Percentiles rank a stretch among this genome's conserved stretches.
These are phyloP conservation scores for Papilio xuthus DNA, from an alignment of 1,140 invertebrate genomes.

Conservation along the genomic window DNA sequence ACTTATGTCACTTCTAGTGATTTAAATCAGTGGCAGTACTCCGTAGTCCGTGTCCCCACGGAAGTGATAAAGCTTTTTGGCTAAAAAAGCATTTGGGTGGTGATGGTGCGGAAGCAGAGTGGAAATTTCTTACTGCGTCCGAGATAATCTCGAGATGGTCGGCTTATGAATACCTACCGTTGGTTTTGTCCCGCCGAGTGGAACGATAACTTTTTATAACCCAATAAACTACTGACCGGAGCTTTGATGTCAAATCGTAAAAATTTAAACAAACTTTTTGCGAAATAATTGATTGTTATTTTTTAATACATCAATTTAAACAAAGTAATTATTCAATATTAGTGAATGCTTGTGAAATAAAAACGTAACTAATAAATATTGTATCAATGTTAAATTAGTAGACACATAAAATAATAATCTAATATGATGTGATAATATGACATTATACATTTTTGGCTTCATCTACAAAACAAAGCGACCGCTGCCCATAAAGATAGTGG, in stretches of 20 bases:
- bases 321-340: not conserved
- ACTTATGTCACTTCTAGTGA: slow-evolving; percentile 41
- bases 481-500: no score
- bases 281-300: slow-evolving; percentile 12
- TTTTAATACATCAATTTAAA: not conserved
- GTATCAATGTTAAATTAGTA: not conserved
- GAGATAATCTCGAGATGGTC: slow-evolving; percentile 66
- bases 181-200: slow-evolving; percentile 54
- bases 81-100: slow-evolving; percentile 77
- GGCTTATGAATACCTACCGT: slow-evolving; percentile 41
- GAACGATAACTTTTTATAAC: slow-evolving; percentile 61
- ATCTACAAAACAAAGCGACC: no score
- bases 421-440: no score
- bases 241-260: slow-evolving; percentile 13
- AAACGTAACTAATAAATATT: not conserved
- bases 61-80: slow-evolving; percentile 81
- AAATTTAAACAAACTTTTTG: slow-evolving; percentile 11
- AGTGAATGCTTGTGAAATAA: not conserved
- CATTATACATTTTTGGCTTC: no score
- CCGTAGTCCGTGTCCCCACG: slow-evolving; percentile 66
- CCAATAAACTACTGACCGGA: slow-evolving; percentile 34
- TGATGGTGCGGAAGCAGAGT: slow-evolving; percentile 74
- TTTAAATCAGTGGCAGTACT: slow-evolving; percentile 41
- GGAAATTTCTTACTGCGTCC: slow-evolving; percentile 60
- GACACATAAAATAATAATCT: not conserved